Percentiles rank a stretch among this genome's conserved stretches.
phyloP scores from a whole-genome alignment of 1,140 invertebrate species.

The Panagrolaimus sp. region DNA sequence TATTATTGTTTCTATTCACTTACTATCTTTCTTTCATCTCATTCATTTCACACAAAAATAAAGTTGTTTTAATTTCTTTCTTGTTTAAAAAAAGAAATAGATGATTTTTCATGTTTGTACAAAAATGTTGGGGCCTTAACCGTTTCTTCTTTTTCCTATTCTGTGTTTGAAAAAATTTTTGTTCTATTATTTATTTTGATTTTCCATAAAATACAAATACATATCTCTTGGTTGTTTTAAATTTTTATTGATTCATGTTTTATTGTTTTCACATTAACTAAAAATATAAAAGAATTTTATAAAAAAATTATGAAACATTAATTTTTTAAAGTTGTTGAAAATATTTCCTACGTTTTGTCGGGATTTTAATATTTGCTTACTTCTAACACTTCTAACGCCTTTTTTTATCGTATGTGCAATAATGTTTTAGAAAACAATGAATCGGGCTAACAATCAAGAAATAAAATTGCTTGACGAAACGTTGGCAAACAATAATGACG shows the following conservation, averaged over 20 bases:
- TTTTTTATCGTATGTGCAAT: too few relatives aligned
- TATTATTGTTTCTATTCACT: too few relatives aligned
- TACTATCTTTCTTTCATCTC: too few relatives aligned
- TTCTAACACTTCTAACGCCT: not conserved
- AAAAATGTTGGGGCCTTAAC: not conserved
- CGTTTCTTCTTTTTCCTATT: not conserved
- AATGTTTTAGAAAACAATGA: not conserved
- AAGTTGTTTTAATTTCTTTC: too few relatives aligned
- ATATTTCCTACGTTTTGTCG: not conserved
- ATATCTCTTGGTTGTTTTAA: not conserved
- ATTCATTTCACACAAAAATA: too few relatives aligned
- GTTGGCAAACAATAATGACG: not conserved
- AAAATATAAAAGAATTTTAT: not conserved
- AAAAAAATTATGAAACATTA: slow-evolving; percentile 6
- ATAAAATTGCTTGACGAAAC: not conserved
- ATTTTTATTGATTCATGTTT: not conserved
- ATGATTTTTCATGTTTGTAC: not conserved
- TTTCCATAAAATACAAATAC: not conserved
- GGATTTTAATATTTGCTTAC: not conserved
- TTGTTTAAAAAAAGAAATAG: too few relatives aligned
- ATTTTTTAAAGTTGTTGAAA: not conserved
- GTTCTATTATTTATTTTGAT: not conserved
- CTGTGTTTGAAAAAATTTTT: not conserved
- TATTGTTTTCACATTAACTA: not conserved
- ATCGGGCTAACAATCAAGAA: not conserved